Conservation (phyloP, 2,888 invertebrate species). For the Sipha maydis region DNA sequence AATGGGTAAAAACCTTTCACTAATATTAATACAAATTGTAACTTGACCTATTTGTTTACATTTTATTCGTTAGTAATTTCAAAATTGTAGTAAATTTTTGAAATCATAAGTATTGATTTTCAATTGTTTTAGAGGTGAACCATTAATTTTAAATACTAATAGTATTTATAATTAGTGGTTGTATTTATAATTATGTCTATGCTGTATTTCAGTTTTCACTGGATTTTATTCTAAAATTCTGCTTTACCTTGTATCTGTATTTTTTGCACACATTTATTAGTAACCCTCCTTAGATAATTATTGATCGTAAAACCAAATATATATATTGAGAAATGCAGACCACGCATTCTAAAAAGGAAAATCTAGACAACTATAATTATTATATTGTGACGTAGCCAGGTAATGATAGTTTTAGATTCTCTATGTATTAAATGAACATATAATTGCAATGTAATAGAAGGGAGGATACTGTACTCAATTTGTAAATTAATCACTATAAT, state of each 20-base stretch:
- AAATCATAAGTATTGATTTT: neutral
- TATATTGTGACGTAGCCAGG: neutral
- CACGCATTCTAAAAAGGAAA: slow-evolving; percentile 7
- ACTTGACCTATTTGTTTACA: too few relatives aligned
- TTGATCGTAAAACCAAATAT: neutral
- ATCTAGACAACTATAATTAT: slow-evolving; percentile 40
- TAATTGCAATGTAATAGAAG: neutral
- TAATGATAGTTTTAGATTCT: slow-evolving; percentile 11
- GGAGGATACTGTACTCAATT: neutral
- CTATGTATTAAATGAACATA: neutral
- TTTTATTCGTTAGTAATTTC: too few relatives aligned
- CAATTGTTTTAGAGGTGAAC: neutral
- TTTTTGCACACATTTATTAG: neutral
- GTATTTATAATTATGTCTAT: neutral
- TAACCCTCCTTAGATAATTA: neutral
- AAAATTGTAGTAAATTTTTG: too few relatives aligned
- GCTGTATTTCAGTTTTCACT: neutral
- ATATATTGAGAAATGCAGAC: neutral
- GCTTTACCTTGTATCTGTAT: neutral
- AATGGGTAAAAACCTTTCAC: neutral
- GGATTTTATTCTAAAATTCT: neutral
- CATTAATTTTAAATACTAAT: too few relatives aligned
- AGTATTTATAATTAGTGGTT: too few relatives aligned
- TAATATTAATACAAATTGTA: too few relatives aligned
- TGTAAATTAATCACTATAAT: slow-evolving; percentile 11